Conservation (phyloP, 2,888 invertebrate species). For the Cerceris ruficornis region DNA sequence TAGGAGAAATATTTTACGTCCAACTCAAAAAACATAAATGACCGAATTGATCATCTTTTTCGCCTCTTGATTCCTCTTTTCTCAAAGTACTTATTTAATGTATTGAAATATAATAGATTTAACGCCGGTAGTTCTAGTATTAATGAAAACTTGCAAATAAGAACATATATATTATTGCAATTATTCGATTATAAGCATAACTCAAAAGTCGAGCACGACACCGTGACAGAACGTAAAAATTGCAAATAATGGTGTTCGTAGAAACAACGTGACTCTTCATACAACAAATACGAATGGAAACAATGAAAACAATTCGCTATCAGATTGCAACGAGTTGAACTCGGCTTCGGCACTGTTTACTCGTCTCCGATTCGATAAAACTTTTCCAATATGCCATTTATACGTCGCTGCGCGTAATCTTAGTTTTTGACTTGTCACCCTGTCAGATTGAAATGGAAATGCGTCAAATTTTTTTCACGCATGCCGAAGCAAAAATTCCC, state of each 20-base stretch:
- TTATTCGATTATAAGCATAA: too few relatives aligned
- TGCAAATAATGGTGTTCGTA: not conserved
- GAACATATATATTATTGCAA: too few relatives aligned
- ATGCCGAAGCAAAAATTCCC: not conserved
- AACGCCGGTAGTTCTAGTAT: too few relatives aligned
- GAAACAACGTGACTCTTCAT: not conserved
- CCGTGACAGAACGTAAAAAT: not conserved
- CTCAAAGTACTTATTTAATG: too few relatives aligned
- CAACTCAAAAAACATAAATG: too few relatives aligned
- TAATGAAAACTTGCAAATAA: not conserved
- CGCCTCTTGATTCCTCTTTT: too few relatives aligned
- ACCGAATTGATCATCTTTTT: too few relatives aligned
- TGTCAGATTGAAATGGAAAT: slow-evolving; percentile 34
- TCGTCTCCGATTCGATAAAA: not conserved
- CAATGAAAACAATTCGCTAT: not conserved
- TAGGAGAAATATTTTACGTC: too few relatives aligned
- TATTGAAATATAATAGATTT: too few relatives aligned
- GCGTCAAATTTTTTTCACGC: slow-evolving; percentile 2
- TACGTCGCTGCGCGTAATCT: slow-evolving; percentile 3
- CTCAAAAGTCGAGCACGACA: not conserved
- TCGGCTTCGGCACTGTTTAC: not conserved
- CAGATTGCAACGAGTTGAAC: slow-evolving; percentile 5
- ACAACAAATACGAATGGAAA: not conserved
- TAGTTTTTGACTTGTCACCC: slow-evolving; percentile 12
- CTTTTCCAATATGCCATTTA: slow-evolving; percentile 20